Evolutionary conservation across 2,113 vertebrate genomes (phyloP).

Genomic region (Passer montanus): DNA sequence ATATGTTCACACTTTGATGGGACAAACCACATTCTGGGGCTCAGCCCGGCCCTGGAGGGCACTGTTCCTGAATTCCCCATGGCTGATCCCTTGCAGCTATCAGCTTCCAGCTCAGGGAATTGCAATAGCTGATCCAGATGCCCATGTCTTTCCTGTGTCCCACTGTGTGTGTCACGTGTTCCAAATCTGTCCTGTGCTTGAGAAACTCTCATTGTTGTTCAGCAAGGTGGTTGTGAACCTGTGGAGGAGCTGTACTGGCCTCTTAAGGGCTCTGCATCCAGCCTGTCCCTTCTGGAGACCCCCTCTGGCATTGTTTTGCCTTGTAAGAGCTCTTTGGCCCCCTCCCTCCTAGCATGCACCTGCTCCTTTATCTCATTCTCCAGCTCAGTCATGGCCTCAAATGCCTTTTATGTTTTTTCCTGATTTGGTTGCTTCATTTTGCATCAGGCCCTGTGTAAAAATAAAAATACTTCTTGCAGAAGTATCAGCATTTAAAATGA

Average conservation of each 20-base stretch:
- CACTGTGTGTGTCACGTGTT: accelerated
- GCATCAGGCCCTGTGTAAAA: neutral
- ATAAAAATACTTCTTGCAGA: constrained; percentile 33
- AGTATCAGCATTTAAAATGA: constrained; percentile 24
- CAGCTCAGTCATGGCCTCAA: neutral
- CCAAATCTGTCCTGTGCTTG: neutral
- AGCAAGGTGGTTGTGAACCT: neutral
- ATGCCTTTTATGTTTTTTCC: constrained; percentile 2
- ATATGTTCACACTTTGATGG: accelerated
- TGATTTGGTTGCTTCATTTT: constrained; percentile 26
- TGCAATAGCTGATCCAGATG: neutral
- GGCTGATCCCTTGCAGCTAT: neutral
- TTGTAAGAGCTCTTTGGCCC: neutral
- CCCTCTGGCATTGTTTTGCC: neutral
- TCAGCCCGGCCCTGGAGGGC: neutral
- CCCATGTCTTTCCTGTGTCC: neutral
- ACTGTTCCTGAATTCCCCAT: neutral
- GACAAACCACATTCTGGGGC: neutral
- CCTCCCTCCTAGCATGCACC: neutral
- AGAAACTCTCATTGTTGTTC: neutral
- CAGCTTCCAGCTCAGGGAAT: neutral
- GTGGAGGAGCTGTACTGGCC: neutral
- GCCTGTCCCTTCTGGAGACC: neutral
- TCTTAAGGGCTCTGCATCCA: neutral
- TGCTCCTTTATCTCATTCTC: constrained; percentile 39